Conservation (phyloP, 2,888 invertebrate species). For the Temnothorax rugatulus region DNA sequence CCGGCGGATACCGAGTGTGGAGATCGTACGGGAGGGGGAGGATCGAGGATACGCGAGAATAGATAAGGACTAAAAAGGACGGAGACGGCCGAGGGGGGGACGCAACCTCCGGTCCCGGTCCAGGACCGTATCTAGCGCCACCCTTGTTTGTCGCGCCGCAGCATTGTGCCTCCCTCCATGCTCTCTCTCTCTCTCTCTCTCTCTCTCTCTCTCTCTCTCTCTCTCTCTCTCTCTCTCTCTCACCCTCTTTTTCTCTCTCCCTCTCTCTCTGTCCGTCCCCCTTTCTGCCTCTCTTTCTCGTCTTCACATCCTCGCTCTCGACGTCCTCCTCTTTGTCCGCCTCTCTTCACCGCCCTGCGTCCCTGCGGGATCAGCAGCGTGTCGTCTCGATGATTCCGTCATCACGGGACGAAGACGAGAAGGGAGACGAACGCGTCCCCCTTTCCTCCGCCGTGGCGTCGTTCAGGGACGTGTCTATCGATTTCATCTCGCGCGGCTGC, state of each 20-base stretch:
- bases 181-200: slow-evolving; percentile 14
- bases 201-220: background rate
- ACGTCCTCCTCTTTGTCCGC: slow-evolving; percentile 11
- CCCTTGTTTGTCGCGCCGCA: slow-evolving; percentile 75
- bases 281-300: background rate
- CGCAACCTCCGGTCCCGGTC: slow-evolving; percentile 73
- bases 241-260: background rate
- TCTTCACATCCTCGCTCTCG: background rate
- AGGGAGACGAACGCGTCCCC: slow-evolving; percentile 54
- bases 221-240: background rate
- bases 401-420: slow-evolving; percentile 55
- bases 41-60: slow-evolving; percentile 43
- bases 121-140: slow-evolving; percentile 77
- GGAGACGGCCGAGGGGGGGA: slow-evolving; percentile 37
- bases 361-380: slow-evolving; percentile 70
- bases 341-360: slow-evolving; percentile 32
- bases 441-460: slow-evolving; percentile 71
- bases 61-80: slow-evolving; percentile 38
- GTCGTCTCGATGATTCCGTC: slow-evolving; percentile 76
- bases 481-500: slow-evolving; percentile 71
- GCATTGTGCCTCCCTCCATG: slow-evolving; percentile 67
- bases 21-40: slow-evolving; percentile 52
- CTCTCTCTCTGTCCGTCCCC: slow-evolving; percentile 15
- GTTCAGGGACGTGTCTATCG: slow-evolving; percentile 77
- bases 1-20: slow-evolving; percentile 4